A percentile compares a stretch with the other conserved stretches of the same genome.
Conservation (phyloP, 2,113 vertebrate genomes). For the Epinephelus lanceolatus region DNA sequence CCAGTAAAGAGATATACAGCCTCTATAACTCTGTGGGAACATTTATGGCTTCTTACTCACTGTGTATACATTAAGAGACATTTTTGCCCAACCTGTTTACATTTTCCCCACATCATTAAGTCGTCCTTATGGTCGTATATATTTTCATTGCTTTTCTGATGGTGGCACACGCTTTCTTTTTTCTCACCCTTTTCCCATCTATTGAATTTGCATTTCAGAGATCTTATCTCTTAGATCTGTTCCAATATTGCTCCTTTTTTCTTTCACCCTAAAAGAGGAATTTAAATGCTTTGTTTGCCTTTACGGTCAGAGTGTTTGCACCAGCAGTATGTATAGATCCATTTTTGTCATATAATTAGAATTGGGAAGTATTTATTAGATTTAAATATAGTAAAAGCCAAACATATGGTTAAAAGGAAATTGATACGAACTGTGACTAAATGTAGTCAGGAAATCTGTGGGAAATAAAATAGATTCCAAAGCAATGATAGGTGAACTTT, state of each 20-base stretch:
- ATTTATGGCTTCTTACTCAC: not conserved
- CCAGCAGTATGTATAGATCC: constrained; percentile 18
- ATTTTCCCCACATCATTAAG: constrained; percentile 34
- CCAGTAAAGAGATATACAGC: not conserved
- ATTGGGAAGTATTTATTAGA: not conserved
- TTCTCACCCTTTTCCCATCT: constrained; percentile 65
- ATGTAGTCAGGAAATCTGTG: not conserved
- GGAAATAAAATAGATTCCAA: constrained; percentile 5
- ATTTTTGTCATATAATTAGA: constrained; percentile 21
- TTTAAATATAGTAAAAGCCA: constrained; percentile 20
- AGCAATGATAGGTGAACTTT: constrained; percentile 54
- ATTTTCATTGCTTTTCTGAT: constrained; percentile 41
- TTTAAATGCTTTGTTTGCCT: constrained; percentile 62
- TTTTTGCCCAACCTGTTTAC: not conserved
- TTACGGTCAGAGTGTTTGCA: constrained; percentile 47
- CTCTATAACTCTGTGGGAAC: not conserved
- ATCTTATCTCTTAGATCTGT: constrained; percentile 60
- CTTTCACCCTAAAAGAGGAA: constrained; percentile 55
- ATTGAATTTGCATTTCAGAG: constrained; percentile 76
- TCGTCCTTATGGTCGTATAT: constrained; percentile 17
- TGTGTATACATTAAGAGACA: not conserved
- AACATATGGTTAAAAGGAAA: constrained; percentile 10
- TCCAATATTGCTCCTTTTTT: constrained; percentile 58
- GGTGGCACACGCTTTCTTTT: constrained; percentile 34
- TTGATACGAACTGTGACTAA: constrained; percentile 26